These are phyloP conservation scores for Corapipo altera DNA, from an alignment of 2,113 vertebrate genomes.

Conservation along the genomic window DNA sequence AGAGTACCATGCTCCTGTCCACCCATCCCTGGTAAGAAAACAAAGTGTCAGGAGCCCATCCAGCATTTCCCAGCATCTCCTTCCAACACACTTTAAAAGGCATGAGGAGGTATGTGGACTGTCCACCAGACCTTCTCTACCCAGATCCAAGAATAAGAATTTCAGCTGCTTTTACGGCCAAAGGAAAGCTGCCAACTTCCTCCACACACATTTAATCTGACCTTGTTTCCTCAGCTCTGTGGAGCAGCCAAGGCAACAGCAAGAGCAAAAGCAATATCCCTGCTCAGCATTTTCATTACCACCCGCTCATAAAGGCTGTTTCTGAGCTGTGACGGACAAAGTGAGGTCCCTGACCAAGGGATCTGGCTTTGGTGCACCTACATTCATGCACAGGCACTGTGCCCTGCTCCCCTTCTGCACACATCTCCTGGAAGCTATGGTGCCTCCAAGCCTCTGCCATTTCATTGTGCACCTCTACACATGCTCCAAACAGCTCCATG, in stretches of 20 bases:
- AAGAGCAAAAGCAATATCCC: neutral
- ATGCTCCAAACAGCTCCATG: neutral
- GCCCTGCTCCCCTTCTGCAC: neutral
- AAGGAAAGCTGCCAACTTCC: slow-evolving; percentile 49
- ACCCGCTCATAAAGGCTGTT: neutral
- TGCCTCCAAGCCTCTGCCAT: neutral
- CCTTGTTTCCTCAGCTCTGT: slow-evolving; percentile 23
- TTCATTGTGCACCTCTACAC: neutral
- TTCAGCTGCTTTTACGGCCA: slow-evolving; percentile 46
- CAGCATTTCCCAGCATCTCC: neutral
- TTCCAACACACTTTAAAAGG: slow-evolving; percentile 1
- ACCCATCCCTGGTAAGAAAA: neutral
- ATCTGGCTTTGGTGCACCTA: neutral
- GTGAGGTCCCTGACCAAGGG: neutral
- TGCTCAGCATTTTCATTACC: neutral
- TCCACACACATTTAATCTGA: slow-evolving; percentile 42
- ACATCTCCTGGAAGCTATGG: neutral
- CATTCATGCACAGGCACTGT: neutral
- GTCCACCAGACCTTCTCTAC: slow-evolving; percentile 29
- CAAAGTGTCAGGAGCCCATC: neutral
- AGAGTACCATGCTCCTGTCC: neutral
- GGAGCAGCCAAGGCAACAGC: neutral
- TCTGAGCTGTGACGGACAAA: neutral
- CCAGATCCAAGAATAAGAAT: slow-evolving; percentile 38
- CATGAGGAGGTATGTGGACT: neutral